These are phyloP conservation scores for Stegodyphus dumicola DNA, from an alignment of 1,140 invertebrate species.

Conservation along the genomic window DNA sequence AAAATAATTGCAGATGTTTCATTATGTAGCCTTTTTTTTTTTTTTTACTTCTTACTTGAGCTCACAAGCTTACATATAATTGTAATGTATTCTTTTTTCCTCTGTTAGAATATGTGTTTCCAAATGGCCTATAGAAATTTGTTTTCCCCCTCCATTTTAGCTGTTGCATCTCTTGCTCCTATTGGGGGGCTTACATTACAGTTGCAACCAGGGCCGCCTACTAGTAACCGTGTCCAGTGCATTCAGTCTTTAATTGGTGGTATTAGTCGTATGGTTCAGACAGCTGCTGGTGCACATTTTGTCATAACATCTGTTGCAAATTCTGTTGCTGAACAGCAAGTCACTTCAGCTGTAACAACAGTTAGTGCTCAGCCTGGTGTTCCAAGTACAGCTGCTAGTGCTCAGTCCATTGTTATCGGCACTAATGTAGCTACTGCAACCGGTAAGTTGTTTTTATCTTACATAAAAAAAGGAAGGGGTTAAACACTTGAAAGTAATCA, in stretches of 20 bases:
- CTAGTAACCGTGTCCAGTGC: slow-evolving; percentile 28
- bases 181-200: slow-evolving; percentile 38
- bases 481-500: too few relatives aligned
- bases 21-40: too few relatives aligned
- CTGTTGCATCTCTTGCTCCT: slow-evolving; percentile 43
- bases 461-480: too few relatives aligned
- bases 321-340: slow-evolving; percentile 4
- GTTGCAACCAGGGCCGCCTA: slow-evolving; percentile 13
- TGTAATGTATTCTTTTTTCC: too few relatives aligned
- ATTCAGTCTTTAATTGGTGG: slow-evolving; percentile 58
- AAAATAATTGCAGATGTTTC: too few relatives aligned
- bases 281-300: slow-evolving; percentile 75
- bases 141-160: neutral
- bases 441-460: slow-evolving; percentile 8
- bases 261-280: slow-evolving; percentile 75
- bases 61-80: too few relatives aligned
- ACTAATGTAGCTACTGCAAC: slow-evolving; percentile 33
- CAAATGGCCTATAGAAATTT: too few relatives aligned
- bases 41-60: too few relatives aligned
- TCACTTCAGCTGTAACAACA: slow-evolving; percentile 5
- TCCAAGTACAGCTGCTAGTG: neutral
- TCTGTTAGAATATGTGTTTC: too few relatives aligned
- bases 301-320: slow-evolving; percentile 45
- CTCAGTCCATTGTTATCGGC: slow-evolving; percentile 13
- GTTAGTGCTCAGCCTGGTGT: neutral